Evolutionary conservation across 2,888 invertebrate species (phyloP), one percentile per base, ranked within the genome.

Genomic region (Brachycybe producta): DNA sequence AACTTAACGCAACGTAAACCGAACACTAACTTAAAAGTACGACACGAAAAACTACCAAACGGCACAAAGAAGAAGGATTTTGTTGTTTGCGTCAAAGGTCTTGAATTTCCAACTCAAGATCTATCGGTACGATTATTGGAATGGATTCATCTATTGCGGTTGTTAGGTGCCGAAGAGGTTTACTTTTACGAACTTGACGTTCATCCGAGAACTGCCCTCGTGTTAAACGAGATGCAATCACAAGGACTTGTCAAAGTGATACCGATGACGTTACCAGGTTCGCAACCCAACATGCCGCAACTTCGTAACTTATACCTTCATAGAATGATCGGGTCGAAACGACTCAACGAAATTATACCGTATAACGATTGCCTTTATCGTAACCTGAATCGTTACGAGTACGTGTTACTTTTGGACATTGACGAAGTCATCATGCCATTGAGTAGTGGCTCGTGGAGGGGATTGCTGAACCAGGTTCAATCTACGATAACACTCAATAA

Each of bases 281-380:
- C 85, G 0, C 85, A 87, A 63, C 91, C 91, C 0, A 91, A 91
- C 67, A 78, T 84, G 34, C 86, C 88, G 0, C 81, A 82, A 0
- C 80, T 90, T 61, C 86, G 87, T 65, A 87, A 88, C 67, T 75
- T 87, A 69, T 92, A 87, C 64, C 74, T 92, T 45, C 83, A 83
- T 51, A 85, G 85, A 65, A 91, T 90, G 68, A 81, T 86, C 27
- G 90, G 87, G 62, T 85, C 91, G 70, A 94, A 94, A 69, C 75
- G 92, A 13, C 86, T 91, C 67, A 90, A 91, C 70, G 94, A 94
- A 69, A 75, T 94, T 53, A 86, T 94, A 60, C 91, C 92, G 11
- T 94, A 94, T 73, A 94, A 94, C 68, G 94, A 94, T 68, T 94
- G 94, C 64, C 75, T 94, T 49, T 92, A 92, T 71, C 82, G 86